These are phyloP conservation scores for Medauroidea extradentata DNA, from an alignment of 1,140 invertebrate species.

Conservation along the genomic window DNA sequence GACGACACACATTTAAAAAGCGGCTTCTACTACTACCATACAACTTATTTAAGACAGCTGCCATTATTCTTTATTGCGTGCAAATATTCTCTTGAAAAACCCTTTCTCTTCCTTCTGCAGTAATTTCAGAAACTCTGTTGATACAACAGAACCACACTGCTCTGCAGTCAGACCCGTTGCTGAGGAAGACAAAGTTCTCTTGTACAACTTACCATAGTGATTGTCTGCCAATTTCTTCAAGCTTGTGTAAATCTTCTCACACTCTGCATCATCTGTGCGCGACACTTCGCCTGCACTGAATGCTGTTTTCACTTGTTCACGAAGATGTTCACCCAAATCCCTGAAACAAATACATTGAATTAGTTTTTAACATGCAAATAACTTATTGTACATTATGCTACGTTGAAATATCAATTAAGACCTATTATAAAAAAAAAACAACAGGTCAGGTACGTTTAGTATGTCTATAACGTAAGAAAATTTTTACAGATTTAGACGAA, in stretches of 20 bases:
- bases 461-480: too few relatives aligned
- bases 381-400: too few relatives aligned
- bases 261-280: slow-evolving; percentile 51
- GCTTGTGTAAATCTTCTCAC: slow-evolving; percentile 60
- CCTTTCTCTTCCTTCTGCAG: slow-evolving; percentile 54
- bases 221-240: slow-evolving; percentile 66
- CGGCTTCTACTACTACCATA: not conserved
- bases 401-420: too few relatives aligned
- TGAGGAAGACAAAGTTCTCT: slow-evolving; percentile 50
- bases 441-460: too few relatives aligned
- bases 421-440: too few relatives aligned
- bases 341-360: slow-evolving; percentile 48
- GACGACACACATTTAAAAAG: too few relatives aligned
- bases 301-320: slow-evolving; percentile 59
- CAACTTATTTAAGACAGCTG: not conserved
- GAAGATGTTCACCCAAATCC: slow-evolving; percentile 70
- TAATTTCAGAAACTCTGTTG: slow-evolving; percentile 62
- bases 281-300: slow-evolving; percentile 57
- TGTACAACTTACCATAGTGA: slow-evolving; percentile 61
- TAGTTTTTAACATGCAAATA: not conserved
- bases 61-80: slow-evolving; percentile 29
- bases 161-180: slow-evolving; percentile 63
- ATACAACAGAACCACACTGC: slow-evolving; percentile 65
- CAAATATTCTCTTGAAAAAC: slow-evolving; percentile 47
- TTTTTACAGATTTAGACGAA: too few relatives aligned